Base-by-base conservation (phyloP, 2,113 vertebrate genomes). In the Dasyprocta punctata region DNA sequence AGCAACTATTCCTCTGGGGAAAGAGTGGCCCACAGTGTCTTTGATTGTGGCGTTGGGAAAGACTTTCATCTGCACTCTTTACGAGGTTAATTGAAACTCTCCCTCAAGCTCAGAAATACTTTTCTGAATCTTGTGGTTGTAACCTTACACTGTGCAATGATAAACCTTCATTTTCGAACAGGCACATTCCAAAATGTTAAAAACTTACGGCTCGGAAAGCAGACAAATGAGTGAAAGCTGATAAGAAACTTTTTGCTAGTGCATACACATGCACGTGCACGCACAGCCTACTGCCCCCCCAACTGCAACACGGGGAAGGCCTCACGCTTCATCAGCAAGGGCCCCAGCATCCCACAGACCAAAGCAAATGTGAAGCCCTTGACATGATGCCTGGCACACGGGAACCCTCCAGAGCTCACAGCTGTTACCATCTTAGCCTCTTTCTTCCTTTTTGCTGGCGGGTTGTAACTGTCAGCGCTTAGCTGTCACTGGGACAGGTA, bases 31-130 rank as follows among this genome's bases (percentile, higher is more conserved):
- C 98, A 71, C 97, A 96, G 92, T 90, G 90, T 94, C 94, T 98
- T 95, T 97, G 97, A 98, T 97, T 93, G 47, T 92, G 98, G 94
- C 90, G 83, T 63, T 92, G 96, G 61, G 89, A 96, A 97, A 98
- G 82, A 67, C 93, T 96, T 96, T 98, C 97, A 97, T 92, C 86
- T 93, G 85, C 85, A 67, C 84, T 36, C 96, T 97, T 98, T 97
- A 96, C 30, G 67, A 98, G 90, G 87, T 98, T 97, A 97, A 97
- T 93, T 98, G 91, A 97, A 98, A 97, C 92, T 96, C 91, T 90
- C 92, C 56, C 95, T 16, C 63, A 80, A 96, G 91, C 94, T 97
- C 92, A 96, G 92, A 98, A 95, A 54, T 41, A 0, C 86, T 96
- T 97, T 92, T 60, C 33, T 85, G 93, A 96, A 83, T 96, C 80